phyloP scores from a whole-genome alignment of 2,113 vertebrate genomes.

The Phalacrocorax aristotelis region DNA sequence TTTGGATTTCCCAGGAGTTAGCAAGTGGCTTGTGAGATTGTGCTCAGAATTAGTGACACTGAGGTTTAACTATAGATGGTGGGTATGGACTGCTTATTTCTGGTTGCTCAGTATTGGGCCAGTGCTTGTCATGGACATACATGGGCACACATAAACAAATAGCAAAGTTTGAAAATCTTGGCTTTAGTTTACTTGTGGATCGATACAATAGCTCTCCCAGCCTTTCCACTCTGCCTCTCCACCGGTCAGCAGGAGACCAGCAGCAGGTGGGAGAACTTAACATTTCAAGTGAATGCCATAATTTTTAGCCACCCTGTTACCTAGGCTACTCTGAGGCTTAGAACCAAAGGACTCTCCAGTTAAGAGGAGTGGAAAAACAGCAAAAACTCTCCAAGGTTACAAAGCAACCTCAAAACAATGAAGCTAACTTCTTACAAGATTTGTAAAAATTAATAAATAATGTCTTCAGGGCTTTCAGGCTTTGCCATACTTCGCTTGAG shows the following conservation, averaged over 20 bases:
- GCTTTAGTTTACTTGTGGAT: not conserved
- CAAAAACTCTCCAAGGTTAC: not conserved
- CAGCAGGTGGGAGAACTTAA: not conserved
- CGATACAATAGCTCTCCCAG: not conserved
- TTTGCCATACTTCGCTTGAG: constrained; percentile 33
- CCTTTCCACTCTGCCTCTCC: not conserved
- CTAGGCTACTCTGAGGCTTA: not conserved
- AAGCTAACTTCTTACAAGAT: constrained; percentile 56
- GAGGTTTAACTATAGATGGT: not conserved
- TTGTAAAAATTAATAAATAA: constrained; percentile 65
- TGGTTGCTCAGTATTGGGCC: not conserved
- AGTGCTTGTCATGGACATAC: not conserved
- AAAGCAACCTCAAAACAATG: constrained; percentile 12
- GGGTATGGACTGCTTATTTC: not conserved
- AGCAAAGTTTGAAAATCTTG: not conserved
- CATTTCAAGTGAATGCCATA: not conserved
- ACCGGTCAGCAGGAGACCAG: not conserved
- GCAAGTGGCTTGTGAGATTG: not conserved
- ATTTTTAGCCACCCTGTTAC: not conserved
- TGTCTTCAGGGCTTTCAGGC: not conserved
- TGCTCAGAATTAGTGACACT: not conserved
- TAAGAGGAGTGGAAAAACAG: not conserved
- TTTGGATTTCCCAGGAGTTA: not conserved
- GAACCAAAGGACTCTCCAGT: constrained; percentile 13
- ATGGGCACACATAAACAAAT: not conserved